Conservation (phyloP, 2,113 vertebrate genomes). For the Tangachromis dhanisi region DNA sequence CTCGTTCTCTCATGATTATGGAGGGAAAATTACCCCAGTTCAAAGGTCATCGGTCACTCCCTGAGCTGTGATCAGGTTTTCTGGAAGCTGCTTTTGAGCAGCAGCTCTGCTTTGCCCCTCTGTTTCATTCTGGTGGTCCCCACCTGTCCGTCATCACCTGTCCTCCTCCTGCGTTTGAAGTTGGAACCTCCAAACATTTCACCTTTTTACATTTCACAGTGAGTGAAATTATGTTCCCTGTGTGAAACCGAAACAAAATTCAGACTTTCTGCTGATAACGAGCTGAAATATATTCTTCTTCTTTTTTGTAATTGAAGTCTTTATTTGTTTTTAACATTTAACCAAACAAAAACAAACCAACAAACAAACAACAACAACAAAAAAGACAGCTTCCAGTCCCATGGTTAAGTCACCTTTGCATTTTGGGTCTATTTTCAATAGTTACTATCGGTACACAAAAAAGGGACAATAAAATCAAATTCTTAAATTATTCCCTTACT, state of each 20-base stretch:
- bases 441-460: too few relatives aligned
- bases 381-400: not conserved
- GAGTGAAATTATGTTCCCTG: not conserved
- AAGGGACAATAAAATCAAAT: too few relatives aligned
- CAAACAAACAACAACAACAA: not conserved
- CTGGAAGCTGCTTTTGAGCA: not conserved
- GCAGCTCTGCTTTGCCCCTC: not conserved
- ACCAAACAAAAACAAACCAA: not conserved
- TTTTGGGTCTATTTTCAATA: too few relatives aligned
- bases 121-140: not conserved
- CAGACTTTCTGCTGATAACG: not conserved
- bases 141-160: rapidly evolving
- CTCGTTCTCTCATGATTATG: not conserved
- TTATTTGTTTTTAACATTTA: not conserved
- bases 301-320: too few relatives aligned
- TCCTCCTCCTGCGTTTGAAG: too few relatives aligned
- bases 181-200: not conserved
- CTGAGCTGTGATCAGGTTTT: not conserved
- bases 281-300: not conserved
- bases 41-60: not conserved
- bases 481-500: too few relatives aligned
- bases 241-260: not conserved
- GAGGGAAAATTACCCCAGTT: not conserved
- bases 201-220: not conserved
- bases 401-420: not conserved